Evolutionary conservation across 2,113 vertebrate species (phyloP).

Genomic region (Verasper variegatus): DNA sequence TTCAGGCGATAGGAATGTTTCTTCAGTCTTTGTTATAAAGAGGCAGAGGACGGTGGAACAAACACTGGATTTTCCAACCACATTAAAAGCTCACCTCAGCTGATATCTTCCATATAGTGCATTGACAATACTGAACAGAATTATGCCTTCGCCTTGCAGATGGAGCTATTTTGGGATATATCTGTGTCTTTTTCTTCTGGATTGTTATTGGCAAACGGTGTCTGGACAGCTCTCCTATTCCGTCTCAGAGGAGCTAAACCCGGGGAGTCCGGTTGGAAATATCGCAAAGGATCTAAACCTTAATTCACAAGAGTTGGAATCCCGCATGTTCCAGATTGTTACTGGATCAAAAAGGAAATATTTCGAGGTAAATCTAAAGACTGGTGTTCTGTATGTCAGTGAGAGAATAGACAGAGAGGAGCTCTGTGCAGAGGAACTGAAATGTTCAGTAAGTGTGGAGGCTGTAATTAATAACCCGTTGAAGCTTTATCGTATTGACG

Average conservation of each 20-base stretch:
- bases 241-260: slow-evolving; percentile 76
- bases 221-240: slow-evolving; percentile 76
- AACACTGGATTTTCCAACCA: background rate
- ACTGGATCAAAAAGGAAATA: slow-evolving; percentile 69
- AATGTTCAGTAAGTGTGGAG: slow-evolving; percentile 77
- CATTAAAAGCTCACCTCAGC: background rate
- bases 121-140: slow-evolving; percentile 9
- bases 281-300: slow-evolving; percentile 77
- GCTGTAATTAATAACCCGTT: slow-evolving; percentile 81
- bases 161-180: slow-evolving; percentile 44
- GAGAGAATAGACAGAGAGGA: slow-evolving; percentile 78
- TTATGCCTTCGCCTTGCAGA: slow-evolving; percentile 45
- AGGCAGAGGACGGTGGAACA: slow-evolving; percentile 23
- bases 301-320: slow-evolving; percentile 66
- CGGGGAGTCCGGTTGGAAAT: slow-evolving; percentile 74
- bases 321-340: slow-evolving; percentile 74
- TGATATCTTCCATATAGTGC: background rate
- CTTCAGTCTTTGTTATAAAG: slow-evolving; percentile 73
- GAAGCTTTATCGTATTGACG: slow-evolving; percentile 81
- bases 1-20: slow-evolving; percentile 19
- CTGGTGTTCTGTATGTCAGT: slow-evolving; percentile 73
- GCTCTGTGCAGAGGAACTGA: slow-evolving; percentile 71
- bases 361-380: slow-evolving; percentile 77
- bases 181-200: slow-evolving; percentile 53
- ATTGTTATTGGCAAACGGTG: slow-evolving; percentile 49